Base-by-base conservation (phyloP, 30 jellyfish, hydroid and myxozoan species). In the Pseudorhiza aurosa region DNA sequence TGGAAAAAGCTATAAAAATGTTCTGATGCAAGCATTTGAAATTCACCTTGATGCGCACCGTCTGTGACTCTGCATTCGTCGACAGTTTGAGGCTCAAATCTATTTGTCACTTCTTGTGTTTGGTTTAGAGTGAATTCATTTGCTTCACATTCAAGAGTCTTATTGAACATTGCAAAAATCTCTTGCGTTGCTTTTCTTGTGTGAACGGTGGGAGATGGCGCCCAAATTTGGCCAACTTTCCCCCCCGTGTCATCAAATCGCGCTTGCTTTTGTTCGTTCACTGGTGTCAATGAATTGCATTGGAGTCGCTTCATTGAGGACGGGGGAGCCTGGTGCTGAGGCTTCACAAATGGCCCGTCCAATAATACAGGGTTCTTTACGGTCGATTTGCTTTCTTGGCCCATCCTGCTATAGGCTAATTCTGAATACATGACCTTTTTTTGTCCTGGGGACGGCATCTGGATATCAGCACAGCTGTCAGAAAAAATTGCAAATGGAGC, bases 181-280 rank as follows among this genome's bases (percentile, higher is more conserved):
- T 47, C 77, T 36, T 56, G 82, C 15, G 18, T 33, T 26, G 97
- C 97, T 42, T 59, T 51, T 60, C 75, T 64, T 33, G 97, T 89
- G 42, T 88, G 80, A 14, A 88, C 37, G 6, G 97, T 77, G 0
- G 96, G 94, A 4, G 97, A 78, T 9, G 94, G 96, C 40, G 87
- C 87, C 75, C 91, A 75, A 12, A 85, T 14, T 0, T 72, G 81
- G 42, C 75, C 65, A 26, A 24, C 27, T 18, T 33, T 55, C 28
- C 37, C 27, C 55, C 49, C 31, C 1, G 53, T 14, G 60, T 19
- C 17, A 14, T 70, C 25, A 10, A 51, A 4, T 8, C 58, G 56
- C 8, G 56, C 42, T 21, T 51, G 83, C 68, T 70, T 70, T 25
- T 24, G 51, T 21, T 70, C 33, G 5, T 56, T 1, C 14, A 24